Evolutionary conservation across 2,888 invertebrate species (phyloP).

Genomic region (Cryptocheilus praepositus): DNA sequence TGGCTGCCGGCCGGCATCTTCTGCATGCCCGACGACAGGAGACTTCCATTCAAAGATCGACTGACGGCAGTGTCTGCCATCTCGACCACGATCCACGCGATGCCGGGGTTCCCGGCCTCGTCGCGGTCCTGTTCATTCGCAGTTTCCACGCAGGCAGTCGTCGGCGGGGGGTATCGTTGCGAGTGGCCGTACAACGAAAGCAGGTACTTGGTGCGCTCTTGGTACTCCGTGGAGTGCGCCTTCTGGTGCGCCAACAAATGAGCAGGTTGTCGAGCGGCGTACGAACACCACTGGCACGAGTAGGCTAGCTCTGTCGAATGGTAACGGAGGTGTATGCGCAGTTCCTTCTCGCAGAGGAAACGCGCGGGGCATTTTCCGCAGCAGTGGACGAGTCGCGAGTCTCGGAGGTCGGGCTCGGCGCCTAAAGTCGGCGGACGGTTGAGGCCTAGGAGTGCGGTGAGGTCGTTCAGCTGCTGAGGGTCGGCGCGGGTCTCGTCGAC

Average conservation of each 20-base stretch:
- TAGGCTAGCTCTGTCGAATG: conserved; percentile 81
- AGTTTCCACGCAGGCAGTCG: conserved; percentile 72
- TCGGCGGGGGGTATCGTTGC: conserved; percentile 81
- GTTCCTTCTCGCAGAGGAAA: conserved; percentile 85
- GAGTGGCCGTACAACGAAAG: conserved; percentile 81
- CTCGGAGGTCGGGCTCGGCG: conserved; percentile 64
- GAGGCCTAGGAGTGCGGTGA: conserved; percentile 63
- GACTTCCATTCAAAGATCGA: conserved; percentile 13
- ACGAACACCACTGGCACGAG: conserved; percentile 87
- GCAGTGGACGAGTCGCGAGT: conserved; percentile 78
- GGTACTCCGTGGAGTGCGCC: conserved; percentile 87
- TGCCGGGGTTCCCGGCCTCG: conserved; percentile 29
- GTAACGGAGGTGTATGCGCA: conserved; percentile 83
- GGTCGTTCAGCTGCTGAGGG: conserved; percentile 64
- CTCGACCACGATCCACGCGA: conserved; percentile 70
- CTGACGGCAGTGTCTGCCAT: conserved; percentile 33
- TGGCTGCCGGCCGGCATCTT: conserved; percentile 53
- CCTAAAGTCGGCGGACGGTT: conserved; percentile 58
- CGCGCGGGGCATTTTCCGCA: conserved; percentile 90
- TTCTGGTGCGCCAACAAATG: conserved; percentile 82
- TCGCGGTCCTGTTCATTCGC: conserved; percentile 44
- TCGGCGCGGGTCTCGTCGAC: conserved; percentile 82
- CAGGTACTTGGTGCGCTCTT: conserved; percentile 84
- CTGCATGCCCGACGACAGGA: conserved; percentile 2
- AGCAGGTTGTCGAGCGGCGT: conserved; percentile 83